Conservation (phyloP, 2,888 invertebrate genomes). For the Oscheius sp. region DNA sequence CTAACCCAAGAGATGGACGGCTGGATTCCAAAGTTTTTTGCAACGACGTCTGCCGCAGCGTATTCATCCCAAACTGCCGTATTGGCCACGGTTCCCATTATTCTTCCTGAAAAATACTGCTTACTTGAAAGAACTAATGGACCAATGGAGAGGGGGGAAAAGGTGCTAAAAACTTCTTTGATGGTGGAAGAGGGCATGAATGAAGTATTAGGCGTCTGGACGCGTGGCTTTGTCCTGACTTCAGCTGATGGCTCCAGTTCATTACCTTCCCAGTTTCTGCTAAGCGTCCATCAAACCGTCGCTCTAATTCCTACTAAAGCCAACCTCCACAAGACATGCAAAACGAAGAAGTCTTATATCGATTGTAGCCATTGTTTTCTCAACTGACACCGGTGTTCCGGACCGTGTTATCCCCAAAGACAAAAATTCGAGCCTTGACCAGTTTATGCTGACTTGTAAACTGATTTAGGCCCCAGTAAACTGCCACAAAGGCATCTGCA, state of each 20-base stretch:
- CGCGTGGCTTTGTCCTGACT: constrained; percentile 34
- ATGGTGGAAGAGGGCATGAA: constrained; percentile 31
- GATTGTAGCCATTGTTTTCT: not conserved
- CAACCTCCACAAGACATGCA: constrained; percentile 8
- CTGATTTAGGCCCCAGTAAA: constrained; percentile 33
- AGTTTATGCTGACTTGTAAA: constrained; percentile 35
- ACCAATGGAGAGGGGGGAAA: not conserved
- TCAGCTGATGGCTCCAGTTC: constrained; percentile 32
- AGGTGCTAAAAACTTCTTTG: constrained; percentile 19
- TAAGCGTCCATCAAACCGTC: constrained; percentile 31
- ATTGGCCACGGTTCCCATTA: constrained; percentile 27
- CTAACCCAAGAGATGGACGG: constrained; percentile 35
- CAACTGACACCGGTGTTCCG: not conserved
- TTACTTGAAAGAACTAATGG: not conserved
- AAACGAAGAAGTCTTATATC: not conserved
- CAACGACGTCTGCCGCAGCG: constrained; percentile 23
- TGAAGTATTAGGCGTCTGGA: constrained; percentile 26
- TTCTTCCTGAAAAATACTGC: constrained; percentile 17
- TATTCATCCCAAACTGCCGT: constrained; percentile 14
- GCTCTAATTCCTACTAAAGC: constrained; percentile 35
- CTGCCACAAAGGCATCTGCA: constrained; percentile 12
- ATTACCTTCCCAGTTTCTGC: constrained; percentile 31
- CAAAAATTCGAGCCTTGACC: not conserved
- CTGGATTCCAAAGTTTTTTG: constrained; percentile 25
- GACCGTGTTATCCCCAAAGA: not conserved